These are phyloP conservation scores for Tetragonula clypearis DNA, from an alignment of 1,140 invertebrate species.

Conservation along the genomic window DNA sequence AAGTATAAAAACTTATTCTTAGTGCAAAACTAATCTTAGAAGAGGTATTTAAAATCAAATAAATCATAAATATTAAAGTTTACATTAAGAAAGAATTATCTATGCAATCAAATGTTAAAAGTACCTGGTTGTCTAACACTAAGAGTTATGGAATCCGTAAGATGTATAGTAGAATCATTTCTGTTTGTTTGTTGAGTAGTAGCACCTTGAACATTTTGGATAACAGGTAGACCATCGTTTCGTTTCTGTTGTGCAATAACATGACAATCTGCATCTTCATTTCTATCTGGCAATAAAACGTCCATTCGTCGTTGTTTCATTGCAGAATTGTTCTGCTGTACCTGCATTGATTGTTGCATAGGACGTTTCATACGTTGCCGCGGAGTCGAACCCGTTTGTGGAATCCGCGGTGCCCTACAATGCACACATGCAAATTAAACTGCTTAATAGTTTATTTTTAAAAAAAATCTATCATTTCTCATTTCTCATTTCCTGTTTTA, in stretches of 20 bases:
- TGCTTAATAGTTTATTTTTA: neutral
- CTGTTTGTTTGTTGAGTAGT: slow-evolving; percentile 79
- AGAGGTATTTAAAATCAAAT: slow-evolving; percentile 22
- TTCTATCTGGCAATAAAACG: slow-evolving; percentile 83
- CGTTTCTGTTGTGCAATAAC: slow-evolving; percentile 88
- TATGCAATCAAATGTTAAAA: neutral
- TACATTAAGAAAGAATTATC: slow-evolving; percentile 12
- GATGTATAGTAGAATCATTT: slow-evolving; percentile 84
- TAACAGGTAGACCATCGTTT: slow-evolving; percentile 87
- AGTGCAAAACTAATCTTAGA: slow-evolving; percentile 31
- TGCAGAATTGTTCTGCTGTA: slow-evolving; percentile 63
- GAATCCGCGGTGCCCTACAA: slow-evolving; percentile 70
- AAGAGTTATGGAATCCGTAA: slow-evolving; percentile 86
- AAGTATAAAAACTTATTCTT: slow-evolving; percentile 1
- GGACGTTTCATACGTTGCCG: slow-evolving; percentile 76
- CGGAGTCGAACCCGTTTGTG: slow-evolving; percentile 61
- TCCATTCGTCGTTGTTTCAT: slow-evolving; percentile 82
- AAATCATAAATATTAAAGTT: slow-evolving; percentile 17
- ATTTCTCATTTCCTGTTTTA: neutral
- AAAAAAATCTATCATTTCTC: neutral
- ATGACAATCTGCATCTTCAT: slow-evolving; percentile 85
- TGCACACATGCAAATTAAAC: slow-evolving; percentile 10
- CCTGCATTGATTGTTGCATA: slow-evolving; percentile 64
- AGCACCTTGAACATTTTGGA: slow-evolving; percentile 87
- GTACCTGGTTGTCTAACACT: slow-evolving; percentile 83